These are phyloP conservation scores for Polydrusus tereticollis DNA, from an alignment of 2,888 invertebrate species.

Conservation along the genomic window DNA sequence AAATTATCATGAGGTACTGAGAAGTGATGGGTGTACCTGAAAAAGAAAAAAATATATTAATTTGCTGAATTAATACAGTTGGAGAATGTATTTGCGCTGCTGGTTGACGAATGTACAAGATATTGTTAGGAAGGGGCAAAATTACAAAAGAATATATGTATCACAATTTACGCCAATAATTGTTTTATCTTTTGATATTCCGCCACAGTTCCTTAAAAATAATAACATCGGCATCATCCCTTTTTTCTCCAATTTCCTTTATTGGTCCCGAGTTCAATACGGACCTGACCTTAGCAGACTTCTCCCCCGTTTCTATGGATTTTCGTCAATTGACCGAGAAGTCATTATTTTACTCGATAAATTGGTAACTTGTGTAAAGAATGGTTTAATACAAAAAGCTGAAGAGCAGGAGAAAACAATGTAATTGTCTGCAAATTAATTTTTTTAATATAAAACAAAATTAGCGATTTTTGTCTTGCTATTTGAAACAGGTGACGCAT, in stretches of 20 bases:
- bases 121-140: no score
- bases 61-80: no score
- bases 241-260: conserved; percentile 9
- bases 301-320: conserved; percentile 10
- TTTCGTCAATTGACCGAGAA: conserved; percentile 13
- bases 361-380: not conserved
- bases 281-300: not conserved
- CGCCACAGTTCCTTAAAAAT: not conserved
- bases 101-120: no score
- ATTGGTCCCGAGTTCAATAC: not conserved
- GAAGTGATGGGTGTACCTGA: not conserved
- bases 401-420: not conserved
- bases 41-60: no score
- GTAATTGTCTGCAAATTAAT: not conserved
- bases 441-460: not conserved
- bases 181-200: not conserved
- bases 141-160: no score
- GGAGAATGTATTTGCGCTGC: no score
- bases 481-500: no score
- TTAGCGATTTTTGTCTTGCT: not conserved
- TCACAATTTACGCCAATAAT: not conserved
- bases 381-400: conserved; percentile 6
- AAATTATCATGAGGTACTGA: not conserved
- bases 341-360: not conserved
- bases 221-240: not conserved